Evolutionary conservation across 2,888 invertebrate genomes (phyloP), one percentile per base, ranked within the genome.

Genomic region (Neoascia interrupta): DNA sequence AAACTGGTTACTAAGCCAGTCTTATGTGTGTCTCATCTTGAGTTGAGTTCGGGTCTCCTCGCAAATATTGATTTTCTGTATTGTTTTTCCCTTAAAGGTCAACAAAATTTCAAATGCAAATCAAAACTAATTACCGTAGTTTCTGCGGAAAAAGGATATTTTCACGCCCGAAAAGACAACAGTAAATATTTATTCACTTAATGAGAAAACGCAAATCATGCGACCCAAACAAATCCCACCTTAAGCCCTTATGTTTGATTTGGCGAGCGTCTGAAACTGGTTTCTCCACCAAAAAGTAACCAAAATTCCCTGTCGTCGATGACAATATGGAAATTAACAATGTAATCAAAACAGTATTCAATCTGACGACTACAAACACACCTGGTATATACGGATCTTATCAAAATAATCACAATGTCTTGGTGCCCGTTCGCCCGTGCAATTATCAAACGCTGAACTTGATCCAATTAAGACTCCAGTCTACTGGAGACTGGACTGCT

Each of bases 381-480:
- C 43, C 13, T 10, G 11, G 15, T 37, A 16, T 2, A 11, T 41
- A 21, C 15, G 13, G 11, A 47, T 8, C 56, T 68, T 58, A 69
- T 69, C 69, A 69, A 69, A 69, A 69, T 69, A 69, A 58, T 69
- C 58, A 43, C 23, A 49, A 41, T n/a, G 23, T 10, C 21, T 28
- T 58, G 31, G 58, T 51, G 49, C 58, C 41, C n/a, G n/a, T n/a
- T n/a, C n/a, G n/a, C n/a, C 26, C 41, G 41, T 69, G 49, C 68
- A 60, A 69, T 69, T 69, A 69, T 69, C 69, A 69, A 69, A 51
- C 51, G 36, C 49, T 69, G 69, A 69, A 69, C 69, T 69, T 60
- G 69, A 69, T 69, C 69, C 58, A 69, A 69, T 69, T 60, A 69
- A 69, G 69, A 69, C n/a, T n/a, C n/a, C n/a, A n/a, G n/a, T n/a